phyloP scores from a whole-genome alignment of 2,888 invertebrate genomes.

The Monoplex corrugatus region DNA sequence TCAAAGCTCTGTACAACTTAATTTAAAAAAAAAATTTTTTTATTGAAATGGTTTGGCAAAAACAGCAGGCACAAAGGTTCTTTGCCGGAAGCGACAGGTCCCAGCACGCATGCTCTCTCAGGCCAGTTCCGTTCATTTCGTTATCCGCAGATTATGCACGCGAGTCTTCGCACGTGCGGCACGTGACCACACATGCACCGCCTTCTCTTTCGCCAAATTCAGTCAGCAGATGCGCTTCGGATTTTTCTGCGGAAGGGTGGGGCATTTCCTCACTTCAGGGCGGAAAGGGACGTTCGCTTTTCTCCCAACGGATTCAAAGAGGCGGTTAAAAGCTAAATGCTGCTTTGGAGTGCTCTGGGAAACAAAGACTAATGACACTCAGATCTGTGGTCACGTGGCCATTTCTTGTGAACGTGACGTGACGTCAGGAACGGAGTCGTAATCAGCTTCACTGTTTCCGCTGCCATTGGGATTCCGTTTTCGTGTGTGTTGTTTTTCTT shows the following conservation, averaged over 20 bases:
- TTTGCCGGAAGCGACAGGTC: neutral
- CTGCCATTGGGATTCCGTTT: no score
- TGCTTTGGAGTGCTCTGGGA: neutral
- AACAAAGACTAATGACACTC: neutral
- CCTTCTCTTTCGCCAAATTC: neutral
- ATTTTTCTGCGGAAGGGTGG: neutral
- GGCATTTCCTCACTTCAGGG: neutral
- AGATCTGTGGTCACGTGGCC: neutral
- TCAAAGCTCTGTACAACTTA: no score
- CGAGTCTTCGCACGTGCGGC: constrained; percentile 41
- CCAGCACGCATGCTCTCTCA: neutral
- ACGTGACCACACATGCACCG: constrained; percentile 38
- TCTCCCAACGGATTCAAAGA: neutral
- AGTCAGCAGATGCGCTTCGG: constrained; percentile 22
- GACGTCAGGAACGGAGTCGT: neutral
- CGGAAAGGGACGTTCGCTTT: neutral
- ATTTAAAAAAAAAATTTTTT: no score
- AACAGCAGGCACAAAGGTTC: neutral
- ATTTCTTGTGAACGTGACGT: neutral
- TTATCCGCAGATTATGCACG: neutral
- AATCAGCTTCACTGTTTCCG: neutral
- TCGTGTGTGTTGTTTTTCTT: no score
- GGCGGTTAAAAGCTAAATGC: neutral
- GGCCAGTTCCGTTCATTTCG: neutral
- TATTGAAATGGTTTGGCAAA: no score